Conservation (phyloP, 2,797 vertebrate species). For the Botia almorhae region DNA sequence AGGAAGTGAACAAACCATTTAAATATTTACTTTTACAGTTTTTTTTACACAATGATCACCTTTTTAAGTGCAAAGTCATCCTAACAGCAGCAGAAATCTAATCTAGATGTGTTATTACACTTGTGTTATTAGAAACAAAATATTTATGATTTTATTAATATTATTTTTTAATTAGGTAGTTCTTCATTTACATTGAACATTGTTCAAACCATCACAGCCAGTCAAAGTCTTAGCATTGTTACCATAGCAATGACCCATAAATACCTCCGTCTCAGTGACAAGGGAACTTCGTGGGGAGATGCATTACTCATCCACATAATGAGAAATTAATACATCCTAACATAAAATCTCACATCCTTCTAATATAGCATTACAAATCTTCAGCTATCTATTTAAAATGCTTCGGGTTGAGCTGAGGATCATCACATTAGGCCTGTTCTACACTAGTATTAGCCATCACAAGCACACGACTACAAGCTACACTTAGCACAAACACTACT, state of each 20-base stretch:
- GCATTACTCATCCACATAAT: not conserved
- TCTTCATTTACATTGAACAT: too few species aligned
- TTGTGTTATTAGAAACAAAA: too few species aligned
- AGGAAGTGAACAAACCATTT: too few species aligned
- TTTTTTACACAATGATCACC: too few species aligned
- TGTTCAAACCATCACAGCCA: too few species aligned
- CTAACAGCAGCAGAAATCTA: too few species aligned
- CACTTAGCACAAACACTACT: not conserved
- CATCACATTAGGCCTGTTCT: too few species aligned
- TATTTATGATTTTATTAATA: too few species aligned
- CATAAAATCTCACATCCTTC: not conserved
- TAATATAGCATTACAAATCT: not conserved
- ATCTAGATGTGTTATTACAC: too few species aligned
- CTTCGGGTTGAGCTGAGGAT: not conserved
- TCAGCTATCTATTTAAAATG: not conserved
- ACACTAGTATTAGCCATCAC: conserved; percentile 23
- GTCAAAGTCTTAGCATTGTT: not conserved
- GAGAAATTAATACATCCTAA: not conserved
- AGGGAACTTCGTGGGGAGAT: not conserved
- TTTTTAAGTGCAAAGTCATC: too few species aligned
- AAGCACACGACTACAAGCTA: not conserved
- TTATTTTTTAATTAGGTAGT: too few species aligned
- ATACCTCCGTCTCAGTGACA: not conserved
- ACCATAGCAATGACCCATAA: not conserved
- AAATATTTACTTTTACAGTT: too few species aligned